Evolutionary conservation across 2,888 invertebrate species (phyloP).

Genomic region (Hecatera dysodea): DNA sequence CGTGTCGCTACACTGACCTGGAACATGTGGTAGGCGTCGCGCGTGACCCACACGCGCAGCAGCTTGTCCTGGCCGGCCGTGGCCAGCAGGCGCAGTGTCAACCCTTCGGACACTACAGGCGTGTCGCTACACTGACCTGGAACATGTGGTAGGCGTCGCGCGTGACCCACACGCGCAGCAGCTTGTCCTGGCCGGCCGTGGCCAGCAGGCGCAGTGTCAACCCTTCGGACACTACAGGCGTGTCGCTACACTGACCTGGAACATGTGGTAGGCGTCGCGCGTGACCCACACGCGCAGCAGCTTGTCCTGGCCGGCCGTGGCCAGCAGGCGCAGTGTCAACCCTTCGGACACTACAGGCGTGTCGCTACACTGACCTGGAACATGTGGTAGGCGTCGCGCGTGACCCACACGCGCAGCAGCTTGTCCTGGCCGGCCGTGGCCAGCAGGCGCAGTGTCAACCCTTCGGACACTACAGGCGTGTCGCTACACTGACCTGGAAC

Average conservation of each 20-base stretch:
- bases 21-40: slow-evolving; percentile 97
- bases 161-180: slow-evolving; percentile 89
- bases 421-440: slow-evolving; percentile 63
- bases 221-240: background rate
- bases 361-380: slow-evolving; percentile 92
- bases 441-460: slow-evolving; percentile 2
- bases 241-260: slow-evolving; percentile 90
- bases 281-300: slow-evolving; percentile 8
- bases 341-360: background rate
- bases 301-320: slow-evolving; percentile 62
- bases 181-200: slow-evolving; percentile 62
- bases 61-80: slow-evolving; percentile 99
- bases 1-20: slow-evolving; percentile 87
- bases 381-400: slow-evolving; percentile 91
- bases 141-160: slow-evolving; percentile 97
- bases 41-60: slow-evolving; percentile 98
- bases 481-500: slow-evolving; percentile 92
- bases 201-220: background rate
- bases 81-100: slow-evolving; percentile 93
- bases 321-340: background rate
- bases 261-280: slow-evolving; percentile 92
- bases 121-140: slow-evolving; percentile 88
- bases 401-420: slow-evolving; percentile 7
- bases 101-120: slow-evolving; percentile 93
- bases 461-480: background rate